Evolutionary conservation across 92 coral and sea anemone species (phyloP).

Genomic region (Paragorgia papillata): DNA sequence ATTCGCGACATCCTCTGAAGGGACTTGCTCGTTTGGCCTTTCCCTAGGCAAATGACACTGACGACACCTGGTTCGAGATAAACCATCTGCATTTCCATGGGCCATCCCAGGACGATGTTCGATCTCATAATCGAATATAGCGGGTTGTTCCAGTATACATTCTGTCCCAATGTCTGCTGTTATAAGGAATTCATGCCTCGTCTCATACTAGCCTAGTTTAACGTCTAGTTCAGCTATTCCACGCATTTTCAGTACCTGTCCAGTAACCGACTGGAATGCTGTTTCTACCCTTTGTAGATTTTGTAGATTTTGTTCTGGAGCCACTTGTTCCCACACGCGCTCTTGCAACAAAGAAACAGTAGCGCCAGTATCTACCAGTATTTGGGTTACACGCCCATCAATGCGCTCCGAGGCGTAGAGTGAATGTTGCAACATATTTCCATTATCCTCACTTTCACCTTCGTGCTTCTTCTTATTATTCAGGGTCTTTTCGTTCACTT

Average conservation of each 20-base stretch:
- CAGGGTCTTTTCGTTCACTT: not conserved
- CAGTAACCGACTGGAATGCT: not conserved
- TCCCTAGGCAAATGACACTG: too few relatives aligned
- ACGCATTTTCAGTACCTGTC: too few relatives aligned
- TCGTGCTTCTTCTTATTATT: not conserved
- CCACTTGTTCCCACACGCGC: conserved; percentile 4
- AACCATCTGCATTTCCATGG: too few relatives aligned
- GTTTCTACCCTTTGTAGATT: not conserved
- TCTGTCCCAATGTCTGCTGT: too few relatives aligned
- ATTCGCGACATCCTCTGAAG: too few relatives aligned
- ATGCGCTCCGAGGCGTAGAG: not conserved
- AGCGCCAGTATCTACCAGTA: not conserved
- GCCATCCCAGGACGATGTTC: too few relatives aligned
- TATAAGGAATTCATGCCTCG: not conserved
- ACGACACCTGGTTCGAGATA: too few relatives aligned
- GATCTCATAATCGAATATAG: too few relatives aligned
- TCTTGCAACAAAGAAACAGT: conserved; percentile 5
- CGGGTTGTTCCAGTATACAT: not conserved
- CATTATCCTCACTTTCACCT: not conserved
- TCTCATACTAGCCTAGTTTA: not conserved
- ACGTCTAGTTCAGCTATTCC: not conserved
- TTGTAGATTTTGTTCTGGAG: not conserved
- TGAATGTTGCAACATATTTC: not conserved
- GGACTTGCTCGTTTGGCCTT: too few relatives aligned
- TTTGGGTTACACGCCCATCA: not conserved